Percentiles rank a stretch among this genome's conserved stretches.
phyloP scores from a whole-genome alignment of 2,113 vertebrate species.

The Rhynchomys soricoides region DNA sequence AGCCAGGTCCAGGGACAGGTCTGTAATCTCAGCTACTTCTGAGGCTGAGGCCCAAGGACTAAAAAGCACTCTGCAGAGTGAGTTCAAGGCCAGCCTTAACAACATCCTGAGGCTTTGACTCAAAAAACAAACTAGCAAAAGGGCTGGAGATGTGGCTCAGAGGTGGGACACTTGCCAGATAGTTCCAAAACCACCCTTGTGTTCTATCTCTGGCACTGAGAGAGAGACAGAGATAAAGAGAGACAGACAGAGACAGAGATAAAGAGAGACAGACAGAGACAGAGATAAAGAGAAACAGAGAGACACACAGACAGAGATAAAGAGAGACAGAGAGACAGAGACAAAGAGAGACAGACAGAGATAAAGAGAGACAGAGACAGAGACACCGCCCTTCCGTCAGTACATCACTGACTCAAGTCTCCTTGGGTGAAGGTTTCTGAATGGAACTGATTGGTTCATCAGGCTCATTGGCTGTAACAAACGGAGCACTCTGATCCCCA shows the following conservation, averaged over 20 bases:
- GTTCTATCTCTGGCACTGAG: background rate
- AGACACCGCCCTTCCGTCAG: background rate
- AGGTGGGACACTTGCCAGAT: too few relatives aligned
- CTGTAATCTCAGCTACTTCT: background rate
- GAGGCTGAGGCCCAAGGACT: background rate
- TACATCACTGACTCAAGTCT: background rate
- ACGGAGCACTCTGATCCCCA: background rate
- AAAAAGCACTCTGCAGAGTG: background rate
- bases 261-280: too few relatives aligned
- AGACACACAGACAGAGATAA: too few relatives aligned
- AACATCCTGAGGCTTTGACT: background rate
- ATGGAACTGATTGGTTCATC: background rate
- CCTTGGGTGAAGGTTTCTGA: background rate
- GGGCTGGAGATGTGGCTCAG: too few relatives aligned
- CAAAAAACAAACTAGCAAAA: background rate
- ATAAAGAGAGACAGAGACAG: too few relatives aligned
- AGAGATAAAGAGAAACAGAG: too few relatives aligned
- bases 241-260: background rate
- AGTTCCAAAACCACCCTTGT: too few relatives aligned
- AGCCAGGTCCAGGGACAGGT: background rate
- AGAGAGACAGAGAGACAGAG: too few relatives aligned
- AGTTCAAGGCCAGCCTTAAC: background rate
- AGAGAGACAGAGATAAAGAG: too few relatives aligned
- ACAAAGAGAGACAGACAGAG: background rate
- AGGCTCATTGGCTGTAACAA: background rate